A percentile compares a stretch with the other conserved stretches of the same genome.
Conservation (phyloP, 1,140 invertebrate genomes). For the Drosophila jambulina region DNA sequence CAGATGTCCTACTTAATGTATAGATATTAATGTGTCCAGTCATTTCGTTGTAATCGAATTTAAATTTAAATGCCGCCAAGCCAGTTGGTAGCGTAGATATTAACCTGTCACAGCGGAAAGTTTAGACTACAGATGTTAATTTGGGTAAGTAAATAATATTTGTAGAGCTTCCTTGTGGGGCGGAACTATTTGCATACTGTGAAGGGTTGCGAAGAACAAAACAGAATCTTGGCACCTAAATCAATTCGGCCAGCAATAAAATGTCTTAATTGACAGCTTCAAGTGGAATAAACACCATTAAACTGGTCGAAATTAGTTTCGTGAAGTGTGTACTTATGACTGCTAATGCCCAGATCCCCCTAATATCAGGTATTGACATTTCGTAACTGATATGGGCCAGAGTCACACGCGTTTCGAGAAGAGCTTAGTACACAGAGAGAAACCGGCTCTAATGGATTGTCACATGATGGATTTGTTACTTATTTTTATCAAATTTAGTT, state of each 20-base stretch:
- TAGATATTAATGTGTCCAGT: slow-evolving; percentile 8
- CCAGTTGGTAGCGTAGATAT: slow-evolving; percentile 4
- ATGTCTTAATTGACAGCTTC: slow-evolving; percentile 56
- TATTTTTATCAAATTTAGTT: not conserved
- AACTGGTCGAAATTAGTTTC: slow-evolving; percentile 48
- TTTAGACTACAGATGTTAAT: slow-evolving; percentile 7
- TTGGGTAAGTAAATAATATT: slow-evolving; percentile 20
- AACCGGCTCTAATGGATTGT: not conserved
- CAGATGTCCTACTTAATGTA: slow-evolving; percentile 31
- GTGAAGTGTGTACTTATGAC: slow-evolving; percentile 58
- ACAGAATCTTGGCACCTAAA: slow-evolving; percentile 27
- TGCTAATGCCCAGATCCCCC: slow-evolving; percentile 50
- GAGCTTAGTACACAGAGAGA: slow-evolving; percentile 1
- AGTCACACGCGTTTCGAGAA: slow-evolving; percentile 35
- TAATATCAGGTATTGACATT: slow-evolving; percentile 42
- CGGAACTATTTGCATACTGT: slow-evolving; percentile 23
- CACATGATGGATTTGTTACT: not conserved
- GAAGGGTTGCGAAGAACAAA: not conserved
- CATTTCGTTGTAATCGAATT: slow-evolving; percentile 31
- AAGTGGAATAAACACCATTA: slow-evolving; percentile 48
- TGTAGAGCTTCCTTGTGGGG: slow-evolving; percentile 5
- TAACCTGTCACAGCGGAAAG: slow-evolving; percentile 11
- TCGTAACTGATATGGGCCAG: slow-evolving; percentile 35
- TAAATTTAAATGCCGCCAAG: slow-evolving; percentile 11
- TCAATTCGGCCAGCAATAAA: slow-evolving; percentile 38